phyloP scores from a whole-genome alignment of 2,797 vertebrate genomes.

The Gobionotothen gibberifrons region DNA sequence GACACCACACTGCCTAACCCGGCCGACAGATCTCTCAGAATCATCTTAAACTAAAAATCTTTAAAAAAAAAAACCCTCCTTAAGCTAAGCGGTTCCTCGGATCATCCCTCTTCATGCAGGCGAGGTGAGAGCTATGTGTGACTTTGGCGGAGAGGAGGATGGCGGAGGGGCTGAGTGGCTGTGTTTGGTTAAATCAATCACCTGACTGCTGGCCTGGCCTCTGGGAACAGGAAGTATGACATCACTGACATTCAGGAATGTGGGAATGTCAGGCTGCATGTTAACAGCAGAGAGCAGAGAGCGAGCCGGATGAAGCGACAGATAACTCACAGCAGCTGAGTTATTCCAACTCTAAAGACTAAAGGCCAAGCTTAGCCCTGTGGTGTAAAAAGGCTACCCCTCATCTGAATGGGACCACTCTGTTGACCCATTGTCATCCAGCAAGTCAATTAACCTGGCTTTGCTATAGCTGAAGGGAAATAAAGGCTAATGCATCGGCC shows the following conservation, averaged over 20 bases:
- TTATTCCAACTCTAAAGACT: conserved; percentile 32
- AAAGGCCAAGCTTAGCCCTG: not conserved
- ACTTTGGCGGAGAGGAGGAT: conserved; percentile 1
- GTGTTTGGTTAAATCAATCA: conserved; percentile 71
- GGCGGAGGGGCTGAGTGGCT: conserved; percentile 37
- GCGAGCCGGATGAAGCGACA: conserved; percentile 31
- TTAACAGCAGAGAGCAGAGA: conserved; percentile 53
- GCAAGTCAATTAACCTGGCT: conserved; percentile 1
- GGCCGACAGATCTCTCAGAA: conserved; percentile 38
- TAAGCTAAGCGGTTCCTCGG: conserved; percentile 41
- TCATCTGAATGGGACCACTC: not conserved
- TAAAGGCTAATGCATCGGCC: not conserved
- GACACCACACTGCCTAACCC: conserved; percentile 42
- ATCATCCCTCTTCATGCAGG: conserved; percentile 38
- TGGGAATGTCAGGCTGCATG: conserved; percentile 78
- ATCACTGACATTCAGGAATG: conserved; percentile 84
- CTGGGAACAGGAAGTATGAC: conserved; percentile 83
- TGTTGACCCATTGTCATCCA: not conserved
- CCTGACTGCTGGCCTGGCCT: conserved; percentile 70
- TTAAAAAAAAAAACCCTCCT: conserved; percentile 47
- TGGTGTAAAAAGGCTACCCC: not conserved
- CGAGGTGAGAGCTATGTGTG: conserved; percentile 22
- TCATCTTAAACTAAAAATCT: conserved; percentile 59
- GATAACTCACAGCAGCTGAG: conserved; percentile 40
- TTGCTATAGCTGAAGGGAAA: not conserved